These are phyloP conservation scores for Polydrusus cervinus DNA, from an alignment of 2,888 invertebrate genomes.

Conservation along the genomic window DNA sequence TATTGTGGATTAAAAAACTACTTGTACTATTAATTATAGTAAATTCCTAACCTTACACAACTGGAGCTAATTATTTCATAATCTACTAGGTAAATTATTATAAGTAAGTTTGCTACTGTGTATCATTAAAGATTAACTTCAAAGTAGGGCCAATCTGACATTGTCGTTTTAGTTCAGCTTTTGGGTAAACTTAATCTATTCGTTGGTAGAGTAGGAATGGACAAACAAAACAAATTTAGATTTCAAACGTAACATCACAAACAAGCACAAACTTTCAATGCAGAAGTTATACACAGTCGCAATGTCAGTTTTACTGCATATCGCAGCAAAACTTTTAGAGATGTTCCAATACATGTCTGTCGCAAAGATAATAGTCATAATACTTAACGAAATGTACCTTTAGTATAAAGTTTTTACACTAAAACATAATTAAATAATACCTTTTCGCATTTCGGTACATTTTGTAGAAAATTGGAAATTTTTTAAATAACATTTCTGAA, in stretches of 20 bases:
- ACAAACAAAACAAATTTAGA: constrained; percentile 39
- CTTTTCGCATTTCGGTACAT: too few relatives aligned
- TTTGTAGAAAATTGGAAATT: too few relatives aligned
- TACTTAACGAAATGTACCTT: constrained; percentile 15
- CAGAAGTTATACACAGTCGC: constrained; percentile 26
- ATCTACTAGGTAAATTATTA: too few relatives aligned
- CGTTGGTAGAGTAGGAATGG: constrained; percentile 20
- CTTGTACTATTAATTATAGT: too few relatives aligned
- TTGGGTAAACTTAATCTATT: constrained; percentile 18
- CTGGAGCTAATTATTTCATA: too few relatives aligned
- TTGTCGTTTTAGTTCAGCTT: constrained; percentile 23
- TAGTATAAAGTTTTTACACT: not conserved
- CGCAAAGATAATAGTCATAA: constrained; percentile 19
- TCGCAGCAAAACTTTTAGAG: constrained; percentile 23
- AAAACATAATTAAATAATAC: too few relatives aligned
- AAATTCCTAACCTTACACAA: too few relatives aligned
- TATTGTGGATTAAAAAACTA: too few relatives aligned
- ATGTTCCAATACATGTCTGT: constrained; percentile 23
- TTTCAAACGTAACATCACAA: constrained; percentile 38
- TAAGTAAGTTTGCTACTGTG: too few relatives aligned
- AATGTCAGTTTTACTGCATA: constrained; percentile 30
- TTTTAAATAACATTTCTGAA: too few relatives aligned
- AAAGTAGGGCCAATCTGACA: constrained; percentile 16
- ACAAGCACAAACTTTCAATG: constrained; percentile 36
- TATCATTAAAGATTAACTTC: constrained; percentile 9